Evolutionary conservation across 2,113 vertebrate species (phyloP).

Genomic region (Delphinus delphis): DNA sequence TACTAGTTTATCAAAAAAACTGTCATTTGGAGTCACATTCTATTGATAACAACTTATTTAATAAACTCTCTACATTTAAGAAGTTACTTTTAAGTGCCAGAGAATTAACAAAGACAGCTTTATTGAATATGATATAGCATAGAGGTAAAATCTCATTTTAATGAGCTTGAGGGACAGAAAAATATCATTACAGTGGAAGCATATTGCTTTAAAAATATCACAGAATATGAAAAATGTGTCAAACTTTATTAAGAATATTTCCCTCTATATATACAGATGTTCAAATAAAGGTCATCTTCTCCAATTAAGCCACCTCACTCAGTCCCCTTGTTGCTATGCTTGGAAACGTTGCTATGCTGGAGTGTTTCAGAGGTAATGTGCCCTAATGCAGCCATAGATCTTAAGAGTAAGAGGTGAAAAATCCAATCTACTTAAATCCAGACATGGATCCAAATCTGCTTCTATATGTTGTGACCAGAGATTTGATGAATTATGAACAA

Average conservation of each 20-base stretch:
- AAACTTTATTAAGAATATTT: conserved; percentile 64
- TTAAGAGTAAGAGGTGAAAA: not conserved
- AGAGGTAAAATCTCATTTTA: conserved; percentile 58
- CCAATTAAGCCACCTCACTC: not conserved
- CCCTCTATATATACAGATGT: not conserved
- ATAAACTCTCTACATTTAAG: not conserved
- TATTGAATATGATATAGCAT: conserved; percentile 31
- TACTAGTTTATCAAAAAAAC: conserved; percentile 35
- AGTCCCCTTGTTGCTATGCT: not conserved
- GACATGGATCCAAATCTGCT: not conserved
- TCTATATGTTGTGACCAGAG: not conserved
- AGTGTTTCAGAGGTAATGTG: not conserved
- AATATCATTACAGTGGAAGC: conserved; percentile 38
- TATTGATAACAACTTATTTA: conserved; percentile 15
- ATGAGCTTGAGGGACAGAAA: conserved; percentile 28
- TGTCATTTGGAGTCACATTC: not conserved
- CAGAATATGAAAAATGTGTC: conserved; percentile 56
- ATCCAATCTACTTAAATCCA: not conserved
- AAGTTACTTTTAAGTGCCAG: conserved; percentile 44
- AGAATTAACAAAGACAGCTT: conserved; percentile 10
- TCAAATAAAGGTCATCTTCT: conserved; percentile 62
- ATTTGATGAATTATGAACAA: not conserved
- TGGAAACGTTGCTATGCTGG: not conserved
- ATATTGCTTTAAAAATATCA: conserved; percentile 67
- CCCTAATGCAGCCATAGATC: not conserved